phyloP scores from a whole-genome alignment of 2,888 invertebrate species.

The Macaria notata region DNA sequence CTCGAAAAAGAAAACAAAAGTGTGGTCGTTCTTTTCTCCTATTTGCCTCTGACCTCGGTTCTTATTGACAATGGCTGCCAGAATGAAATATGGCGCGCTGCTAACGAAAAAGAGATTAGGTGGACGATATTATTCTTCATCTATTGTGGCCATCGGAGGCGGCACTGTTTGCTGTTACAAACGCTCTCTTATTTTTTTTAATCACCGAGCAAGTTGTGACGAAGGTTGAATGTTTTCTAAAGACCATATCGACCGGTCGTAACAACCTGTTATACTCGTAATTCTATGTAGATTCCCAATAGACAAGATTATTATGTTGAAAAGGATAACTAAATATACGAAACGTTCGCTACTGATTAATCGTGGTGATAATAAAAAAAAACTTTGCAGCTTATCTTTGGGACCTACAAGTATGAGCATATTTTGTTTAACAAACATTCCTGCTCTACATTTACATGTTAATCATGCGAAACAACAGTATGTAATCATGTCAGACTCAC shows the following conservation, averaged over 20 bases:
- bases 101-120: constrained; percentile 78
- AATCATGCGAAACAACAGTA: no score
- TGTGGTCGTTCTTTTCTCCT: constrained; percentile 70
- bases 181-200: constrained; percentile 58
- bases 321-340: no score
- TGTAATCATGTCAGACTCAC: no score
- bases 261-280: constrained; percentile 9
- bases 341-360: no score
- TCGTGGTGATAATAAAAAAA: no score
- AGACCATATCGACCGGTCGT: constrained; percentile 25
- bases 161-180: constrained; percentile 62
- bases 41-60: constrained; percentile 79
- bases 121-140: constrained; percentile 68
- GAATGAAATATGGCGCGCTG: constrained; percentile 79
- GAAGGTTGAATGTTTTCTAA: constrained; percentile 65
- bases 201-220: constrained; percentile 64
- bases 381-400: no score
- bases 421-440: no score
- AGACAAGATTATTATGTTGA: not conserved
- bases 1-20: constrained; percentile 76
- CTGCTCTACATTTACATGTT: no score
- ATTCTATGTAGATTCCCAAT: not conserved
- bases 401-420: no score
- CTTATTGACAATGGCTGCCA: constrained; percentile 80
- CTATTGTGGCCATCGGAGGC: constrained; percentile 55